These are phyloP conservation scores for Asarcornis scutulata DNA, from an alignment of 2,113 vertebrate species.

Conservation along the genomic window DNA sequence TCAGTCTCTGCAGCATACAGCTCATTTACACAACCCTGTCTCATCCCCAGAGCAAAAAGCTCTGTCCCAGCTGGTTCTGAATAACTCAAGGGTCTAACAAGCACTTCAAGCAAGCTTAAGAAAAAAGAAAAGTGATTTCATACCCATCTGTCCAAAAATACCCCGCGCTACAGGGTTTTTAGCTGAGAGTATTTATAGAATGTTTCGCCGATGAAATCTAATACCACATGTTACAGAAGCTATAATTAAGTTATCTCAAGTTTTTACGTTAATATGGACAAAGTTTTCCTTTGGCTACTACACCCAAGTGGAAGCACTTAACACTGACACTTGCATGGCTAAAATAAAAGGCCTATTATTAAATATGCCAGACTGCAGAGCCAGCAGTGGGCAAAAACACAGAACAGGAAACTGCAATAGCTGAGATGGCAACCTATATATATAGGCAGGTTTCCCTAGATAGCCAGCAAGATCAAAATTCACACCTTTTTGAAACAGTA, in stretches of 20 bases:
- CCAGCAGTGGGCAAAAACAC: neutral
- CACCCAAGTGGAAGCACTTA: slow-evolving; percentile 34
- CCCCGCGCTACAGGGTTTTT: neutral
- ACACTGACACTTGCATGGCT: neutral
- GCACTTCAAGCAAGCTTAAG: neutral
- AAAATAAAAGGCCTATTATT: slow-evolving; percentile 41
- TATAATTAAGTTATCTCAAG: neutral
- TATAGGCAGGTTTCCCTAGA: neutral
- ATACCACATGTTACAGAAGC: neutral
- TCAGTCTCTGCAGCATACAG: neutral
- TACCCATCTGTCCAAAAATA: neutral
- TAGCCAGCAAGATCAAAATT: neutral
- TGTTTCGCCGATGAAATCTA: slow-evolving; percentile 1
- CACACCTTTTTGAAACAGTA: neutral
- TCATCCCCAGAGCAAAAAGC: neutral
- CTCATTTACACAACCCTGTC: neutral
- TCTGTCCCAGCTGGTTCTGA: neutral
- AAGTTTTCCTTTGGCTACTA: slow-evolving; percentile 28
- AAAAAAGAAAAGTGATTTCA: neutral
- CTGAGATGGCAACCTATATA: neutral
- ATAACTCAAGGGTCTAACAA: neutral
- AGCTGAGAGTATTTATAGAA: neutral
- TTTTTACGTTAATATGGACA: slow-evolving; percentile 31
- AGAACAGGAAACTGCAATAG: slow-evolving; percentile 1
- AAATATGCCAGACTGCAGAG: slow-evolving; percentile 33